Evolutionary conservation across 1,140 invertebrate species (phyloP), one percentile per base, ranked within the genome.

Genomic region (Hycleus phaleratus): DNA sequence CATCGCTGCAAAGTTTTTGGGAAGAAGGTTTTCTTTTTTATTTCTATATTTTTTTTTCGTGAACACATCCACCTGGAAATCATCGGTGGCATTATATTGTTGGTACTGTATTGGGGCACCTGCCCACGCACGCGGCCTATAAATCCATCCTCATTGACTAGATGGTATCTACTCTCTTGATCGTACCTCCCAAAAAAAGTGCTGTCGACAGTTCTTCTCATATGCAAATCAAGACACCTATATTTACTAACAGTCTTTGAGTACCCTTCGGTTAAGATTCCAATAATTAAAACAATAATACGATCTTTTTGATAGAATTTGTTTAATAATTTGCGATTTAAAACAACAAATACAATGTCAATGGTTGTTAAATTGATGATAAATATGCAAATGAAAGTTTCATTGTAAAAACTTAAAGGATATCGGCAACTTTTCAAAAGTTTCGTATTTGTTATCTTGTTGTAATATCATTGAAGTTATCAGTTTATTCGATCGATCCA

Each of bases 121-220:
- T 61, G 59, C 59, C 59, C 59, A 61, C 54, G 54, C 54, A 61
- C 59, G 50, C 54, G 54, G 59, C 54, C 59, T 57, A 61, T 61
- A 61, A 61, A 61, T 61, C 54, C 49, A 61, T 61, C 59, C 59
- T 42, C 26, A 45, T 38, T 32, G 32, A 32, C 32, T 32, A 56
- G 59, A 60, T 60, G 53, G 45, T 60, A 60, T 60, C 58, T 53
- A 50, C 24, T 44, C 26, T 24, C 25, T 43, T 49, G 12, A 26
- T 46, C 48, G 32, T 40, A 49, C 40, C 46, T 18, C 9, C 46
- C 40, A 32, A 32, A 32, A 32, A 32, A 32, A 32, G 32, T 7
- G 32, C 32, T 32, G 58, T 59, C 58, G 58, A 59, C 59, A 60
- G 53, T 45, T 60, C 43, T 48, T 60, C 46, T 56, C 53, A 43